Percentiles rank a stretch among this genome's conserved stretches.
These are phyloP conservation scores for Crotalus helleri DNA, from an alignment of 2,113 vertebrate species.

Conservation along the genomic window DNA sequence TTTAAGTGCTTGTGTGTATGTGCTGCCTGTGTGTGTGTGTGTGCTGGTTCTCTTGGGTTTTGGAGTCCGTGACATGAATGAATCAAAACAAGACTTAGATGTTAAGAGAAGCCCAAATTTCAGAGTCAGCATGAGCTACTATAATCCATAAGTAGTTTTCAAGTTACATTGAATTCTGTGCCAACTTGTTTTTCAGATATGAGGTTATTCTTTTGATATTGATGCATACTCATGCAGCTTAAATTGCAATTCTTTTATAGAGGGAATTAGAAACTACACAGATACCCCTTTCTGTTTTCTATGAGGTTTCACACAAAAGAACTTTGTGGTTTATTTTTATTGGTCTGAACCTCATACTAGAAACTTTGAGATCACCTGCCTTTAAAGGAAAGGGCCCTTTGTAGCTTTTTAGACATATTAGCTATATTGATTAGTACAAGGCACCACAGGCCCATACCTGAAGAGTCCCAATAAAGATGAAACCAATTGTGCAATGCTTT, in stretches of 20 bases:
- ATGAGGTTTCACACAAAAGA: background rate
- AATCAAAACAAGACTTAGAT: background rate
- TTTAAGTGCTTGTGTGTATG: background rate
- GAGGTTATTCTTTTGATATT: background rate
- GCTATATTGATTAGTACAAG: background rate
- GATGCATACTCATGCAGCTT: background rate
- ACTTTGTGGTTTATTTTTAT: background rate
- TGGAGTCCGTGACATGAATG: background rate
- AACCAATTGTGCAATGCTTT: background rate
- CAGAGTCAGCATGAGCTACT: background rate
- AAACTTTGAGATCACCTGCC: background rate
- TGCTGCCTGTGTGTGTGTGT: background rate
- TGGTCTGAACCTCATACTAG: background rate
- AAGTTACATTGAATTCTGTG: background rate
- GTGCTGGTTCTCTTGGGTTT: background rate
- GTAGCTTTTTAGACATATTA: background rate
- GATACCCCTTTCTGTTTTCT: background rate
- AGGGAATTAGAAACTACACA: background rate
- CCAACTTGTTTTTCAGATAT: background rate
- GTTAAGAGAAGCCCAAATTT: background rate
- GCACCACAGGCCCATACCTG: background rate
- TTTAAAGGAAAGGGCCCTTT: background rate
- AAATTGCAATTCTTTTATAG: background rate
- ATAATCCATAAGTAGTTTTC: background rate
- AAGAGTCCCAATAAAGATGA: background rate